Conservation (phyloP, 30 jellyfish, hydroid and myxozoan genomes). For the Chironex yamaguchii region DNA sequence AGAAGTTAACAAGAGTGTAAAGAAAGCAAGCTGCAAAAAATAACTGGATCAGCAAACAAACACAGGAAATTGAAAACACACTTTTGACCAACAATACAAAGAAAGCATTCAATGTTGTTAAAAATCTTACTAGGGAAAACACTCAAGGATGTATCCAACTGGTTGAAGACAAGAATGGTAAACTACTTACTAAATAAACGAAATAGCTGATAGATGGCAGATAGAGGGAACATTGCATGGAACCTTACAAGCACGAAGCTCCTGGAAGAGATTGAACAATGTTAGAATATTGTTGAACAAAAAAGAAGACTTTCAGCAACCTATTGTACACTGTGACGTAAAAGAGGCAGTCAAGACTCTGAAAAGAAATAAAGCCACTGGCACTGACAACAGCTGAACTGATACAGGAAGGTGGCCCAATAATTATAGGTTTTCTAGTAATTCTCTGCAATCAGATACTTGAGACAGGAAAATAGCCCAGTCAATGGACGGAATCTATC, state of each 20-base stretch:
- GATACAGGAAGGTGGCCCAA: background rate
- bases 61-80: background rate
- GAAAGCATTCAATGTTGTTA: background rate
- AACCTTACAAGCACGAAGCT: constrained; percentile 12
- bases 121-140: background rate
- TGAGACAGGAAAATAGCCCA: background rate
- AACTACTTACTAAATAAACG: background rate
- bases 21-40: background rate
- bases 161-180: background rate
- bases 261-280: constrained; percentile 5
- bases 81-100: background rate
- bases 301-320: background rate
- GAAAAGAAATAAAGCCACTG: background rate
- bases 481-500: background rate
- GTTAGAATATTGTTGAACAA: background rate
- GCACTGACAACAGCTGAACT: background rate
- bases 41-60: background rate
- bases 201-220: constrained; percentile 33
- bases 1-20: background rate
- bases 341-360: background rate
- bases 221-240: constrained; percentile 63
- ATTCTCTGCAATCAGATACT: background rate
- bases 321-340: background rate
- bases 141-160: background rate
- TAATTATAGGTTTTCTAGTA: background rate